Evolutionary conservation across 2,888 invertebrate species (phyloP).

Genomic region (Deilephila elpenor): DNA sequence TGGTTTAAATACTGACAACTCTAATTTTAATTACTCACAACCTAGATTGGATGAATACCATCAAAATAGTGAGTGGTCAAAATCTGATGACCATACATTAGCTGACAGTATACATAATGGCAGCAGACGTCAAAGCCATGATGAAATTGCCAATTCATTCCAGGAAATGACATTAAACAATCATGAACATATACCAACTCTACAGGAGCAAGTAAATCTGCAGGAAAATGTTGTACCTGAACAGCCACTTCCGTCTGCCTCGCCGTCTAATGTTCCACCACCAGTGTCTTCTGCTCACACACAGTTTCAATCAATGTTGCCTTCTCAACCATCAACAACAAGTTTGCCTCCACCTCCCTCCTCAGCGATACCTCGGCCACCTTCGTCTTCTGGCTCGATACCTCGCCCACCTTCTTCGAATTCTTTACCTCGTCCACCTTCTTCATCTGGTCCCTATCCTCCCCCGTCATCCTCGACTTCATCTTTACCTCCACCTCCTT

Average conservation of each 20-base stretch:
- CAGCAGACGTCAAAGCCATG: constrained; percentile 60
- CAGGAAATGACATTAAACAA: constrained; percentile 71
- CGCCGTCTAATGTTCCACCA: constrained; percentile 49
- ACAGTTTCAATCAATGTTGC: constrained; percentile 33
- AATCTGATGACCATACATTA: constrained; percentile 57
- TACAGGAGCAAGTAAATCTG: constrained; percentile 37
- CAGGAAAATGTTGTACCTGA: constrained; percentile 41
- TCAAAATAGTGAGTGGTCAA: constrained; percentile 66
- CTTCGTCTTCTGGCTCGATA: constrained; percentile 30
- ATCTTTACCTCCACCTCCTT: constrained; percentile 36
- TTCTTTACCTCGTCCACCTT: constrained; percentile 31
- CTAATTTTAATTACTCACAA: constrained; percentile 73
- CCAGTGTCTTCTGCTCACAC: constrained; percentile 8
- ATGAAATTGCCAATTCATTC: constrained; percentile 66
- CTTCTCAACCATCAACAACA: constrained; percentile 34
- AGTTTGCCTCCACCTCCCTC: constrained; percentile 43
- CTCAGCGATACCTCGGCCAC: constrained; percentile 24
- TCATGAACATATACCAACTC: constrained; percentile 52
- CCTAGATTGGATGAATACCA: constrained; percentile 61
- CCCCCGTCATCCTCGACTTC: constrained; percentile 34
- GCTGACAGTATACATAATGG: constrained; percentile 51
- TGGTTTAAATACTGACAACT: constrained; percentile 69
- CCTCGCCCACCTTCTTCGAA: constrained; percentile 33
- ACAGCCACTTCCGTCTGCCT: constrained; percentile 46
- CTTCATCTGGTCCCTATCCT: constrained; percentile 30